Evolutionary conservation across 1,140 invertebrate genomes (phyloP).

Genomic region (Platorchestia sp.): DNA sequence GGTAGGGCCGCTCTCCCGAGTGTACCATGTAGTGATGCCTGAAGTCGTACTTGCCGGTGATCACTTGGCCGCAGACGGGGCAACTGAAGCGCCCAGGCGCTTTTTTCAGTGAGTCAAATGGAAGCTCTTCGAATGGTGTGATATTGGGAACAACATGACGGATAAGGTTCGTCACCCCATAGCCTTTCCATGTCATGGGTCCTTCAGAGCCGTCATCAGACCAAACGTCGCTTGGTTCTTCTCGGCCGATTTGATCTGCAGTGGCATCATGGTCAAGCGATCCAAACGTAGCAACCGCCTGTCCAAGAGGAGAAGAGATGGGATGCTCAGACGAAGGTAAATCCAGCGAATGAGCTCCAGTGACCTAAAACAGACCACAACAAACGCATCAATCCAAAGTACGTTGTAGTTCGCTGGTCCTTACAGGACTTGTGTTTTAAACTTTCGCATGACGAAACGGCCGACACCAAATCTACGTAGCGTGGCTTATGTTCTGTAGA

Average conservation of each 20-base stretch:
- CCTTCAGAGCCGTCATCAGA: not conserved
- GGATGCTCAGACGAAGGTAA: not conserved
- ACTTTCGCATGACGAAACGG: not conserved
- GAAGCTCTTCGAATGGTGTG: not conserved
- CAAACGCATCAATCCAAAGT: not conserved
- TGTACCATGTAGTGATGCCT: slow-evolving; percentile 49
- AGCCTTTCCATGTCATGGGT: not conserved
- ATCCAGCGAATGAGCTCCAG: not conserved
- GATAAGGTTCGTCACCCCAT: not conserved
- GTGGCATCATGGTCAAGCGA: not conserved
- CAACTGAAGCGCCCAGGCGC: not conserved
- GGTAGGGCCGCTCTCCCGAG: slow-evolving; percentile 9
- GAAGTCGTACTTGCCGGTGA: slow-evolving; percentile 59
- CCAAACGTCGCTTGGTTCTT: not conserved
- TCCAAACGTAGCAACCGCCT: not conserved
- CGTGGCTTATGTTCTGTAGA: not conserved
- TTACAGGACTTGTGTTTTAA: not conserved
- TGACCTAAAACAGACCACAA: slow-evolving; percentile 44
- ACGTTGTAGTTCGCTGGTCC: not conserved
- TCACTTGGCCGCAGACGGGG: not conserved
- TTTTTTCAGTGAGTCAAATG: not conserved
- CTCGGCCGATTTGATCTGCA: not conserved
- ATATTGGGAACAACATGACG: not conserved
- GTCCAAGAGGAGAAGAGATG: not conserved
- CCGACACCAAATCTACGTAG: not conserved